Percentiles rank a stretch among this genome's conserved stretches.
Evolutionary conservation across 2,888 invertebrate genomes (phyloP).

Genomic region (Spodoptera littoralis): DNA sequence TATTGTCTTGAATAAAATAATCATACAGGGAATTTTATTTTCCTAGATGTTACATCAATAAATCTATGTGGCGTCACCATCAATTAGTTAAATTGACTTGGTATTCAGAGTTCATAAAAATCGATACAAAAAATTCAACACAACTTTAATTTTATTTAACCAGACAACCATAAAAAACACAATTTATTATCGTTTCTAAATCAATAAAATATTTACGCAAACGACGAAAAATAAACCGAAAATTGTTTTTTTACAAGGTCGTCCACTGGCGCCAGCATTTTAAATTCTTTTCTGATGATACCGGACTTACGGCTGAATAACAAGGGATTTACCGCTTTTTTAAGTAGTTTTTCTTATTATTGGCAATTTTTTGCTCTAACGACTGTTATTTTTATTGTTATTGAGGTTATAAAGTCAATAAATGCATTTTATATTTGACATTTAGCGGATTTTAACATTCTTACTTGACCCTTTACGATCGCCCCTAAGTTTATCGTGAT

Average conservation of each 20-base stretch:
- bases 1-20: too few species aligned
- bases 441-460: slow-evolving; percentile 24
- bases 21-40: too few species aligned
- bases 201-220: slow-evolving; percentile 64
- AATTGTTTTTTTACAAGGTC: slow-evolving; percentile 69
- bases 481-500: slow-evolving; percentile 4
- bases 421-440: slow-evolving; percentile 32
- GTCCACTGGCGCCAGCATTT: slow-evolving; percentile 70
- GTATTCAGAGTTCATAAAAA: slow-evolving; percentile 40
- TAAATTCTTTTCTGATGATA: slow-evolving; percentile 67
- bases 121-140: slow-evolving; percentile 42
- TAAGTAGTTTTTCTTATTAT: slow-evolving; percentile 26
- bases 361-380: slow-evolving; percentile 32
- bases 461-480: slow-evolving; percentile 17
- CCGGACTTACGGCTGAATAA: slow-evolving; percentile 52
- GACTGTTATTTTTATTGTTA: slow-evolving; percentile 42
- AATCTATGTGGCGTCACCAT: slow-evolving; percentile 46
- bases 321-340: slow-evolving; percentile 53
- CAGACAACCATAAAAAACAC: slow-evolving; percentile 58
- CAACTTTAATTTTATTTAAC: slow-evolving; percentile 38
- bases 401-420: slow-evolving; percentile 29
- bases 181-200: slow-evolving; percentile 65
- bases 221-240: slow-evolving; percentile 61
- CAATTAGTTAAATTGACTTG: slow-evolving; percentile 40
- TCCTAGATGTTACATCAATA: neutral